phyloP scores from a whole-genome alignment of 2,888 invertebrate genomes.

The Cerceris ruficornis region DNA sequence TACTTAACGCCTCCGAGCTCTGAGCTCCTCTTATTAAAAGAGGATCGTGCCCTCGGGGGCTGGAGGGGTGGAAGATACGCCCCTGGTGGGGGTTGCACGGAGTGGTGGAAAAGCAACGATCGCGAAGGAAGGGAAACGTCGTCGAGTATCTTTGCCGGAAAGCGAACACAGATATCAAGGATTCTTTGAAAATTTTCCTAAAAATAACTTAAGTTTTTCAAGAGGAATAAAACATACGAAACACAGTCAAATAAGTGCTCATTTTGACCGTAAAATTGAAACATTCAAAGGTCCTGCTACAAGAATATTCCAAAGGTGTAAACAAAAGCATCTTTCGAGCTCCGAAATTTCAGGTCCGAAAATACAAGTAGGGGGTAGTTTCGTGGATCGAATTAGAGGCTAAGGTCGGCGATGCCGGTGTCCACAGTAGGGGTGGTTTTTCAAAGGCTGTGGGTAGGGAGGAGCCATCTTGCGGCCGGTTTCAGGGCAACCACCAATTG shows the following conservation, averaged over 20 bases:
- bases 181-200: not conserved
- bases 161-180: not conserved
- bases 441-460: constrained; percentile 70
- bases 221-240: no score
- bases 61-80: constrained; percentile 69
- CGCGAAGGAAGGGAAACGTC: constrained; percentile 53
- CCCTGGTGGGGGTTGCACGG: constrained; percentile 63
- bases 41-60: constrained; percentile 77
- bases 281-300: no score
- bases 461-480: constrained; percentile 82
- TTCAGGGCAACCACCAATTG: constrained; percentile 80
- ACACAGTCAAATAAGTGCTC: no score
- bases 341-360: no score
- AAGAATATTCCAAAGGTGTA: no score
- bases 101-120: constrained; percentile 53
- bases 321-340: no score
- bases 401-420: constrained; percentile 42
- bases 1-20: constrained; percentile 81
- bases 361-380: constrained; percentile 2
- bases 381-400: constrained; percentile 44
- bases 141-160: constrained; percentile 27
- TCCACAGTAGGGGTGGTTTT: constrained; percentile 65
- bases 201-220: not conserved
- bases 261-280: no score
- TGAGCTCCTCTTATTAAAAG: constrained; percentile 78